A percentile compares a stretch with the other conserved stretches of the same genome.
Evolutionary conservation across 2,113 vertebrate species (phyloP).

Genomic region (Rhea americana): DNA sequence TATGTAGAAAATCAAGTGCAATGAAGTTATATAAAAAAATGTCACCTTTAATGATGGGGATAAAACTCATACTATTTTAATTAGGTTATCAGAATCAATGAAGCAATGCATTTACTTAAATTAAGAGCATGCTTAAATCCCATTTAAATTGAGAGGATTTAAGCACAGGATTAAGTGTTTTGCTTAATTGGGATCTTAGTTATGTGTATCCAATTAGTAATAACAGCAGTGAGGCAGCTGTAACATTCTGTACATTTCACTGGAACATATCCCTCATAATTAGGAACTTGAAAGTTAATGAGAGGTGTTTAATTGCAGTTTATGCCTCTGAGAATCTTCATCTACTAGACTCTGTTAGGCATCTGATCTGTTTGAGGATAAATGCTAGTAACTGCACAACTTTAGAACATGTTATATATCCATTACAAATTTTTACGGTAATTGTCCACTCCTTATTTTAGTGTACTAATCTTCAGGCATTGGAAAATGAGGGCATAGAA

Average conservation of each 20-base stretch:
- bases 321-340: slow-evolving; percentile 14
- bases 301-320: slow-evolving; percentile 29
- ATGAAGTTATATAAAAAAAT: slow-evolving; percentile 20
- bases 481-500: neutral
- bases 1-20: neutral
- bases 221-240: slow-evolving; percentile 1
- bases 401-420: neutral
- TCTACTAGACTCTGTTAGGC: neutral
- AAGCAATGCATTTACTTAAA: neutral
- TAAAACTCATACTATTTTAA: neutral
- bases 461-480: neutral
- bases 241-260: neutral
- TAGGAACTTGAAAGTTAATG: slow-evolving; percentile 30
- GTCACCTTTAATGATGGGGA: neutral
- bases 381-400: neutral
- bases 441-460: neutral
- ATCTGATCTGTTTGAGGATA: slow-evolving; percentile 1
- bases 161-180: neutral
- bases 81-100: slow-evolving; percentile 19
- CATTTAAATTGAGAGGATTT: neutral
- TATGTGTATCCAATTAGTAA: neutral
- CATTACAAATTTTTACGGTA: neutral
- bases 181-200: neutral
- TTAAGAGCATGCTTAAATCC: neutral
- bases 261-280: slow-evolving; percentile 8